A percentile compares a stretch with the other conserved stretches of the same genome.
These are phyloP conservation scores for Drosophila ercepeae DNA, from an alignment of 1,140 invertebrate species.

Conservation along the genomic window DNA sequence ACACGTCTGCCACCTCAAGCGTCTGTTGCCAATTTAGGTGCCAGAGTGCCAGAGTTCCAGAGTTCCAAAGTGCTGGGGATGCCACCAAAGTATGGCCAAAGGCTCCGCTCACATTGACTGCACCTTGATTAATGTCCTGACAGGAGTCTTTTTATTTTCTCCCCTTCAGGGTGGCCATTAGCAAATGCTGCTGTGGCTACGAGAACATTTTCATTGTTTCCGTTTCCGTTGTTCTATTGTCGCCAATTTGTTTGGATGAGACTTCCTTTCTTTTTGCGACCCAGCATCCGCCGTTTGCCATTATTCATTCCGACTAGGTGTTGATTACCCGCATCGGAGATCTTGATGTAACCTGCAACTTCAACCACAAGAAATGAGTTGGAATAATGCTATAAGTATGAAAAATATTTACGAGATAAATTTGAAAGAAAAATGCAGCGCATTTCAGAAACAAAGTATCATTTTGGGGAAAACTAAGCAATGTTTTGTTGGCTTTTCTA, in stretches of 20 bases:
- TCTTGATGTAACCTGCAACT: conserved; percentile 31
- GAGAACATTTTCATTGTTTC: conserved; percentile 27
- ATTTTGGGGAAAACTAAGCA: too few species aligned
- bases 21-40: conserved; percentile 53
- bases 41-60: neutral
- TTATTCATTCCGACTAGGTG: conserved; percentile 54
- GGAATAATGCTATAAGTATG: neutral
- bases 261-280: conserved; percentile 7
- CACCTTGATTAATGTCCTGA: conserved; percentile 71
- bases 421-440: neutral
- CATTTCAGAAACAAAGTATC: neutral
- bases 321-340: conserved; percentile 39
- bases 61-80: neutral
- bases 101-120: conserved; percentile 53
- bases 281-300: conserved; percentile 8
- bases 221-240: conserved; percentile 34
- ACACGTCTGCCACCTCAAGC: conserved; percentile 42
- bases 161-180: conserved; percentile 25
- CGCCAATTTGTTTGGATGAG: conserved; percentile 40
- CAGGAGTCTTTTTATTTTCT: conserved; percentile 18
- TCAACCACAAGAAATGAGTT: neutral
- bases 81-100: conserved; percentile 10
- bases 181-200: conserved; percentile 15
- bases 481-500: too few species aligned
- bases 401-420: neutral